Evolutionary conservation across 2,113 vertebrate species (phyloP), one percentile per base, ranked within the genome.

Genomic region (Pipa parva): DNA sequence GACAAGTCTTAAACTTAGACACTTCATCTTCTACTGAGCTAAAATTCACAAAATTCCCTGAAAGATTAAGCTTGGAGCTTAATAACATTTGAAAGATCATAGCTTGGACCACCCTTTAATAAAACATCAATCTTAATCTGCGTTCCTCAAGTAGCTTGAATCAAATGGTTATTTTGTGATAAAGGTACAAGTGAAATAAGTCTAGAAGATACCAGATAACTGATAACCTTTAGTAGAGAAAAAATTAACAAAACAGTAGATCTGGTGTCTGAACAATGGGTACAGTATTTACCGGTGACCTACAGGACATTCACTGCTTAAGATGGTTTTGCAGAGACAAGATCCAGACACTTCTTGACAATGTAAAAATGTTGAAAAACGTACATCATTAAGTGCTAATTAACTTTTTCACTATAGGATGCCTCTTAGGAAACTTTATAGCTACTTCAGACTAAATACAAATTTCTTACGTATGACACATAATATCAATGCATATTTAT

Each of bases 321-420:
- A 13, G 52, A 37, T 51, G 59, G 55, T 59, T 37, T 51, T 37
- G 12, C 27, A 51, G 64, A 51, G 64, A 68, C 55, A 68, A 68
- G 56, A 59, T 20, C 17, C 64, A 68, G 64, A 27, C 29, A 57
- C 17, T 18, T 51, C 25, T 48, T 68, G 54, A 59, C 29, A 68
- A 68, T 51, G 46, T 51, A 46, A 59, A 50, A 51, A 29, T 18
- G 25, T 13, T 55, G 52, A 55, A 28, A 29, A 55, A 59, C 49
- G 36, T 68, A 20, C 29, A 31, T 51, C 45, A 51, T 68, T 68
- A 68, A 68, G 42, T 17, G 29, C 24, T 68, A 59, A 68, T 68
- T 68, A 59, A 68, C 64, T 56, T 68, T 48, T 59, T 68, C 45
- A 68, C 31, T 58, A 26, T 28, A 20, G 31, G 56, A 59, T 31